Conservation (phyloP, 2,113 vertebrate species). For the Daubentonia madagascariensis region DNA sequence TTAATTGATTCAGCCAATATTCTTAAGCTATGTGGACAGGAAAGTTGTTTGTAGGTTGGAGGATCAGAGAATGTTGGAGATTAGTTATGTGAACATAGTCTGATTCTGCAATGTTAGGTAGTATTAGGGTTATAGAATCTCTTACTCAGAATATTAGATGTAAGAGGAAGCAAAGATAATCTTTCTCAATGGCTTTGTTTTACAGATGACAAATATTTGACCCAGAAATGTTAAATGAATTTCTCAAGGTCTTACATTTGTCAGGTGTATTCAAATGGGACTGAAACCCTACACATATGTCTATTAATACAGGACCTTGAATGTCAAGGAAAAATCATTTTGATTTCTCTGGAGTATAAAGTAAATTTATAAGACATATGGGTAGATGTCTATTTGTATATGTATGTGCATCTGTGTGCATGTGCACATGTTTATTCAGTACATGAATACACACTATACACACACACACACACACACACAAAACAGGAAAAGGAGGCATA, state of each 20-base stretch:
- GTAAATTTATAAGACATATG: neutral
- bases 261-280: neutral
- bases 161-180: neutral
- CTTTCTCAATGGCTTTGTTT: neutral
- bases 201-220: slow-evolving; percentile 1
- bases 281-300: neutral
- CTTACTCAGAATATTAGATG: neutral
- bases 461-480: neutral
- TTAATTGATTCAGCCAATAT: neutral
- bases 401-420: too few species aligned
- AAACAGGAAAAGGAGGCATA: neutral
- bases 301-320: neutral
- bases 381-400: neutral
- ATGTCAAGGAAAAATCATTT: neutral
- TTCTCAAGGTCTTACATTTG: neutral
- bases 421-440: neutral
- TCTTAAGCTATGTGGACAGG: neutral
- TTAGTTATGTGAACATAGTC: neutral
- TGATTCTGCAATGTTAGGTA: neutral
- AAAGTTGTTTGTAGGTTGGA: neutral
- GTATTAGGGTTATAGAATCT: neutral
- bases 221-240: neutral
- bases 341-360: neutral
- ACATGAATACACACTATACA: neutral
- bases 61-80: neutral